A percentile compares a stretch with the other conserved stretches of the same genome.
These are phyloP conservation scores for Nephrotoma flavescens DNA, from an alignment of 2,888 invertebrate species.

Conservation along the genomic window DNA sequence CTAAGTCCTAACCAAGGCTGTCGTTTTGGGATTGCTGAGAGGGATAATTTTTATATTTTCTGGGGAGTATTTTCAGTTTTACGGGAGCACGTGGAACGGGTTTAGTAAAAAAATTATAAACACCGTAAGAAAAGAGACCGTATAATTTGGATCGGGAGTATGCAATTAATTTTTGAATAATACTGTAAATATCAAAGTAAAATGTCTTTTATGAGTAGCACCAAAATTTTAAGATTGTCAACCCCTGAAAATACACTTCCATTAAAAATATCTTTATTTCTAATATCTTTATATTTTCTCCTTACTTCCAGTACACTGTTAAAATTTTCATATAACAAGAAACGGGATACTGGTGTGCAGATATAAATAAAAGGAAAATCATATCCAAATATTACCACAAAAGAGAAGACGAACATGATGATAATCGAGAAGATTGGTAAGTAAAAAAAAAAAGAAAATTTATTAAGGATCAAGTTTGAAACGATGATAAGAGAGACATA, in stretches of 20 bases:
- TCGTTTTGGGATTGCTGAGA: too few species aligned
- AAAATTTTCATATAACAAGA: not conserved
- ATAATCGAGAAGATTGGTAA: not conserved
- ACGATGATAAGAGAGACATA: not conserved
- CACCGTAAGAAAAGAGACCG: too few species aligned
- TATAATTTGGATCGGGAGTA: too few species aligned
- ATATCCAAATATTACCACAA: not conserved
- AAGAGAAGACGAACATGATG: not conserved
- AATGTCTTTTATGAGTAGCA: too few species aligned
- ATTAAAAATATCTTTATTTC: not conserved
- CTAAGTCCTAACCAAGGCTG: too few species aligned
- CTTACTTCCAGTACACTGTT: not conserved
- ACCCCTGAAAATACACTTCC: not conserved
- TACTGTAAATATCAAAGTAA: too few species aligned
- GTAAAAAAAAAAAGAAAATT: not conserved
- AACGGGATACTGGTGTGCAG: not conserved
- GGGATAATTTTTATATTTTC: too few species aligned
- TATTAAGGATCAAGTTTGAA: not conserved
- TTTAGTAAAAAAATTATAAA: too few species aligned
- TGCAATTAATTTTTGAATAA: too few species aligned
- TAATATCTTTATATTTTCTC: not conserved
- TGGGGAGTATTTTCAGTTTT: too few species aligned
- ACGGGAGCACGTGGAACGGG: too few species aligned
- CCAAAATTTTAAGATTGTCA: not conserved
- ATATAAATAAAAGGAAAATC: not conserved